Evolutionary conservation across 2,797 vertebrate genomes (phyloP), one percentile per base, ranked within the genome.

Genomic region (Buphagus erythrorhynchus): DNA sequence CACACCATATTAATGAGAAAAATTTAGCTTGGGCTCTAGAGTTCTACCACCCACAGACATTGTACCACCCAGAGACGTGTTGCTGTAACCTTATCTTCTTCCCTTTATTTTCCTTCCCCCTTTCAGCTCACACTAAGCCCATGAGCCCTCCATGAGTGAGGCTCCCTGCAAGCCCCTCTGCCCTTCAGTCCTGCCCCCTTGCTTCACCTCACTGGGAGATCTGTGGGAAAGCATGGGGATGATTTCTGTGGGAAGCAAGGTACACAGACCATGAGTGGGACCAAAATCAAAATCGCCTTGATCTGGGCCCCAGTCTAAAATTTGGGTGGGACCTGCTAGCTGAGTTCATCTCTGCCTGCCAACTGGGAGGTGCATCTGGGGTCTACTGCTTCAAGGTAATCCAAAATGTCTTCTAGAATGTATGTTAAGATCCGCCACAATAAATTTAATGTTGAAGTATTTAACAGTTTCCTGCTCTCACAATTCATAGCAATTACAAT

Each of bases 21-120:
- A 93, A 93, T 68, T 74, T 83, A 82, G 21, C 61, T 43, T 63
- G 42, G 19, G 33, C 24, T 74, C 10, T 29, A 22, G 89, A 58
- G 33, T 87, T 89, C 75, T 72, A 48, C 91, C 92, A 91, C 91
- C 76, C 88, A 91, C 90, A 81, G 58, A 28, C 31, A 54, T n/a
- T 45, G 57, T 73, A 91, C 77, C 88, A 92, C 77, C 61, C 88
- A 80, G 75, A 58, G 49, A 63, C 0, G 0, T 81, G 54, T 81
- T 86, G 36, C 75, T 51, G 54, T 75, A 91, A 75, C 85, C 54
- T 94, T 75, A 21, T 75, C 65, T 72, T 87, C 84, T 79, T 89
- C 61, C 52, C 58, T 83, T 68, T 88, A 35, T 91, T 95, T 93
- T 80, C 36, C 58, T 89, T 77, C 62, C 40, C 24, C 33, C 31